These are phyloP conservation scores for Dolichoris vasculosae DNA, from an alignment of 1,140 invertebrate genomes.

Conservation along the genomic window DNA sequence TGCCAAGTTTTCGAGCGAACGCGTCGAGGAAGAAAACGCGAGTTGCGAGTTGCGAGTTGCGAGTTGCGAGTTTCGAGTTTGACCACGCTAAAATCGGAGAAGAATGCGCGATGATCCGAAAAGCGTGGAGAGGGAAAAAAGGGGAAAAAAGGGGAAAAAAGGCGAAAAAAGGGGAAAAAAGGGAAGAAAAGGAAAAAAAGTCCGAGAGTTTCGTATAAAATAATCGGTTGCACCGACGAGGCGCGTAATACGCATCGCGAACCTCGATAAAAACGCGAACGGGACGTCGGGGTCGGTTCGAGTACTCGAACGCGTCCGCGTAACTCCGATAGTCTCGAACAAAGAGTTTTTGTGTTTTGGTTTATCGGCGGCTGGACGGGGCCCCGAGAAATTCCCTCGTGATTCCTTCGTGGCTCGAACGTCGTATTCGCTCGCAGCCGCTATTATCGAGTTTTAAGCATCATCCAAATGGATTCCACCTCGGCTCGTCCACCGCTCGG, in stretches of 20 bases:
- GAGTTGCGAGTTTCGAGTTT: no score
- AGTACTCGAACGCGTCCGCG: neutral
- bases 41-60: no score
- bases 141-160: no score
- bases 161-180: neutral
- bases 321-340: neutral
- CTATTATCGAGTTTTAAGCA: neutral
- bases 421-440: neutral
- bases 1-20: no score
- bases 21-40: no score
- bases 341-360: conserved; percentile 12
- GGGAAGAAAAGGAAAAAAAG: neutral
- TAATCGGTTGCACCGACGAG: neutral
- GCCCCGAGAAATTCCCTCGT: no score
- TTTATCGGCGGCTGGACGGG: no score
- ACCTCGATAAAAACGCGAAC: neutral
- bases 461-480: neutral
- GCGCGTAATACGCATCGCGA: no score
- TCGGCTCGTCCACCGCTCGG: neutral
- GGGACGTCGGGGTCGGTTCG: no score
- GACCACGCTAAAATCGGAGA: no score
- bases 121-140: no score
- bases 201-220: neutral
- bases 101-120: no score
- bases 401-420: neutral